A percentile compares a stretch with the other conserved stretches of the same genome.
Evolutionary conservation across 2,113 vertebrate species (phyloP).

Genomic region (Delphinus delphis): DNA sequence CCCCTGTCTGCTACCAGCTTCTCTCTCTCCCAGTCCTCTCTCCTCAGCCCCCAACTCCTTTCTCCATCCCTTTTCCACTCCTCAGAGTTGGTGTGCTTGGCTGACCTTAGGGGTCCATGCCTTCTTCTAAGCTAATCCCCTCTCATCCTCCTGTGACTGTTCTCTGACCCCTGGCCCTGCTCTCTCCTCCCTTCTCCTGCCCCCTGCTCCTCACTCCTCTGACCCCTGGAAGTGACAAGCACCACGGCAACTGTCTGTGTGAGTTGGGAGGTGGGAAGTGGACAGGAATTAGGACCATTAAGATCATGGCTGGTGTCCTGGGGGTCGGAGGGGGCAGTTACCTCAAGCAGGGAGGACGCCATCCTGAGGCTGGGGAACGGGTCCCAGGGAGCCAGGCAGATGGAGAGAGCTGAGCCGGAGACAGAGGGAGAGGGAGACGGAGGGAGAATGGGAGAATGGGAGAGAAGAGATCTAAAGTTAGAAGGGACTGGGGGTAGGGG

Average conservation of each 20-base stretch:
- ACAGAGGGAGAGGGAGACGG: constrained; percentile 66
- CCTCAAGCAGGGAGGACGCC: constrained; percentile 83
- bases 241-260: background rate
- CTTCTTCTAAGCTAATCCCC: constrained; percentile 13
- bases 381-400: constrained; percentile 77
- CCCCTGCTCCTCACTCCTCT: background rate
- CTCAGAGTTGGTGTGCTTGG: background rate
- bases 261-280: constrained; percentile 36
- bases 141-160: background rate
- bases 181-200: background rate
- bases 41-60: background rate
- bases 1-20: background rate
- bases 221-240: constrained; percentile 52
- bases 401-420: constrained; percentile 73
- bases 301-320: constrained; percentile 39
- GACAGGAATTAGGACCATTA: constrained; percentile 9
- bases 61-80: background rate
- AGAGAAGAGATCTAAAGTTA: constrained; percentile 80
- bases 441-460: constrained; percentile 74
- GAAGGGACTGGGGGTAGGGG: constrained; percentile 74
- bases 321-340: constrained; percentile 64
- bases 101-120: background rate
- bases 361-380: constrained; percentile 75
- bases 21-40: background rate
- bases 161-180: background rate